Evolutionary conservation across 1,140 invertebrate species (phyloP).

Genomic region (Drosophila fuyamai): DNA sequence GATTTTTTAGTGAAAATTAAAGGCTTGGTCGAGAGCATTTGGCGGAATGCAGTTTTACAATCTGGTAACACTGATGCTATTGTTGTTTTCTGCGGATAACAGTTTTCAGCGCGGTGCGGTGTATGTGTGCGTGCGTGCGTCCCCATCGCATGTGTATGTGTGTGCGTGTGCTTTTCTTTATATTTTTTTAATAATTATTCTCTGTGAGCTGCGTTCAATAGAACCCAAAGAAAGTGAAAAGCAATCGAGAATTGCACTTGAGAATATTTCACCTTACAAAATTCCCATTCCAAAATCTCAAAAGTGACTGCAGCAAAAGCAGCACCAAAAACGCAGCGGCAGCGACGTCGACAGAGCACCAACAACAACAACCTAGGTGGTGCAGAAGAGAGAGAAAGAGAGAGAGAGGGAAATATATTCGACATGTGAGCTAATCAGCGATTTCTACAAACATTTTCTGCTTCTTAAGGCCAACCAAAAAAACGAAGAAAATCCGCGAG

Average conservation of each 20-base stretch:
- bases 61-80: too few relatives aligned
- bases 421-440: conserved; percentile 47
- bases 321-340: conserved; percentile 8
- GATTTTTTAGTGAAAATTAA: too few relatives aligned
- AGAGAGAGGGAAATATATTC: conserved; percentile 11
- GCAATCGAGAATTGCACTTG: background rate
- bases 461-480: conserved; percentile 29
- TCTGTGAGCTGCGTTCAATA: too few relatives aligned
- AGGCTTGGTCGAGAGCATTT: too few relatives aligned
- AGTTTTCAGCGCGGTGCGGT: conserved; percentile 3
- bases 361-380: conserved; percentile 2
- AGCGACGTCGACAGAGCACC: conserved; percentile 5
- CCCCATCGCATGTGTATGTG: background rate
- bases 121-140: conserved; percentile 2
- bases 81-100: conserved; percentile 7
- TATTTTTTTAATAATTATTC: conserved; percentile 9
- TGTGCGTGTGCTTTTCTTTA: conserved; percentile 10
- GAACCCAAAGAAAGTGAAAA: background rate
- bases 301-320: conserved; percentile 5
- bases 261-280: background rate
- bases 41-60: too few relatives aligned
- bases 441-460: conserved; percentile 49
- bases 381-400: conserved; percentile 5
- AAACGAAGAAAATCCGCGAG: conserved; percentile 12
- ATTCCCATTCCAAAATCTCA: conserved; percentile 4